A percentile compares a stretch with the other conserved stretches of the same genome.
These are phyloP conservation scores for Nerophis lumbriciformis DNA, from an alignment of 2,113 vertebrate genomes.

Conservation along the genomic window DNA sequence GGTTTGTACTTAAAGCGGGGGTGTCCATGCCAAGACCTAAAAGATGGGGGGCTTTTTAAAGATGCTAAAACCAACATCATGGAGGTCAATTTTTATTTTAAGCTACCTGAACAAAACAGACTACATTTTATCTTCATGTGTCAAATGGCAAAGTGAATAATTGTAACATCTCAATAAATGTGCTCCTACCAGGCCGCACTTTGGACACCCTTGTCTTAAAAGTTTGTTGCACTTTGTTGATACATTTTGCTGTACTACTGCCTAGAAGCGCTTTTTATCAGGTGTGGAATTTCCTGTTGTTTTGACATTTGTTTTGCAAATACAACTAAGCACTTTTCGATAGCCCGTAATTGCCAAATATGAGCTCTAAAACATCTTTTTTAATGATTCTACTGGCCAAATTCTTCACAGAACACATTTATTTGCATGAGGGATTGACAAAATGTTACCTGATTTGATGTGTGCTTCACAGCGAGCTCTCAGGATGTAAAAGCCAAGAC, in stretches of 20 bases:
- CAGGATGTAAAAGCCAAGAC: conserved; percentile 25
- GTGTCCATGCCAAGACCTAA: no score
- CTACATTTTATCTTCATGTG: no score
- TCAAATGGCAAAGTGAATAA: no score
- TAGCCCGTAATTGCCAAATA: conserved; percentile 37
- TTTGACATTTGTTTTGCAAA: not conserved
- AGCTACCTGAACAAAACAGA: no score
- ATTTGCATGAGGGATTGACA: not conserved
- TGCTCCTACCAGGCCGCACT: not conserved
- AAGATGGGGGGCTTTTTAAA: no score
- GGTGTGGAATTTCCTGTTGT: conserved; percentile 5
- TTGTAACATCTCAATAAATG: no score
- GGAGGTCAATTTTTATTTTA: no score
- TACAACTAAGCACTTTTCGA: conserved; percentile 7
- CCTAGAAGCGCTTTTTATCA: conserved; percentile 13
- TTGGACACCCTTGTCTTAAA: not conserved
- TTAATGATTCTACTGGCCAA: not conserved
- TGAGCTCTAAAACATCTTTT: not conserved
- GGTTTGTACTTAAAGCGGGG: conserved; percentile 11
- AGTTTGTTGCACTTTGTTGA: conserved; percentile 56
- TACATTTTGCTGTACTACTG: conserved; percentile 38
- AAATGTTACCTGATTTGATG: not conserved
- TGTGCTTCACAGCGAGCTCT: conserved; percentile 11
- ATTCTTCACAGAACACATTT: conserved; percentile 19
- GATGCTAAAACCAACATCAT: no score